Percentiles rank a stretch among this genome's conserved stretches.
These are phyloP conservation scores for Pseudopodoces humilis DNA, from an alignment of 2,113 vertebrate genomes.

Conservation along the genomic window DNA sequence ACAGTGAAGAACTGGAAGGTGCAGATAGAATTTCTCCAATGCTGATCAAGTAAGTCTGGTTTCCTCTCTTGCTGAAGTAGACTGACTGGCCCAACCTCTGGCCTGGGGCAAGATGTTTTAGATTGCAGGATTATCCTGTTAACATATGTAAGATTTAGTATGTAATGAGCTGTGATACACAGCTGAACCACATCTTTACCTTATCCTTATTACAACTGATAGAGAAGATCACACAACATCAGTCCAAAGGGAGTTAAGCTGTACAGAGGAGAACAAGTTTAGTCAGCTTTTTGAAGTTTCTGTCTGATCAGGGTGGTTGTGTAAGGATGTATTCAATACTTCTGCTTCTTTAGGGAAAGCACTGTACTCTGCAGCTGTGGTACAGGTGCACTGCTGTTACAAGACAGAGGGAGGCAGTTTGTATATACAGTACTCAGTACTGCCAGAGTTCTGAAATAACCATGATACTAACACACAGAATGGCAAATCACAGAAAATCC, in stretches of 20 bases:
- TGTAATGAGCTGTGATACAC: no score
- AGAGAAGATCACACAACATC: not conserved
- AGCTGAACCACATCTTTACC: not conserved
- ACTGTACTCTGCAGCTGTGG: not conserved
- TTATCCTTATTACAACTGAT: not conserved
- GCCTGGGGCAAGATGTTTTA: not conserved
- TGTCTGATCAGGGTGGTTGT: not conserved
- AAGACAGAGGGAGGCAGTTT: accelerated
- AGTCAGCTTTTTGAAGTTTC: not conserved
- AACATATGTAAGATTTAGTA: not conserved
- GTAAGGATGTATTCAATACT: not conserved
- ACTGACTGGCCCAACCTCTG: not conserved
- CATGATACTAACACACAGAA: not conserved
- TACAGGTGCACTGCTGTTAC: not conserved
- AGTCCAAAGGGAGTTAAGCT: not conserved
- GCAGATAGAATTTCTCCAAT: not conserved
- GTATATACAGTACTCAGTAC: no score
- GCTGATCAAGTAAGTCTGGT: not conserved
- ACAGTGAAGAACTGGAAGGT: not conserved
- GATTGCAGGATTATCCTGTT: not conserved
- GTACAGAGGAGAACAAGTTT: not conserved
- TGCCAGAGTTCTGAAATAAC: not conserved
- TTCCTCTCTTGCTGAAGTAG: not conserved
- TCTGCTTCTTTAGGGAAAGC: no score
- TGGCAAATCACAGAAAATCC: not conserved